A percentile compares a stretch with the other conserved stretches of the same genome.
Evolutionary conservation across 1,140 invertebrate species (phyloP).

Genomic region (Leucophenga varia): DNA sequence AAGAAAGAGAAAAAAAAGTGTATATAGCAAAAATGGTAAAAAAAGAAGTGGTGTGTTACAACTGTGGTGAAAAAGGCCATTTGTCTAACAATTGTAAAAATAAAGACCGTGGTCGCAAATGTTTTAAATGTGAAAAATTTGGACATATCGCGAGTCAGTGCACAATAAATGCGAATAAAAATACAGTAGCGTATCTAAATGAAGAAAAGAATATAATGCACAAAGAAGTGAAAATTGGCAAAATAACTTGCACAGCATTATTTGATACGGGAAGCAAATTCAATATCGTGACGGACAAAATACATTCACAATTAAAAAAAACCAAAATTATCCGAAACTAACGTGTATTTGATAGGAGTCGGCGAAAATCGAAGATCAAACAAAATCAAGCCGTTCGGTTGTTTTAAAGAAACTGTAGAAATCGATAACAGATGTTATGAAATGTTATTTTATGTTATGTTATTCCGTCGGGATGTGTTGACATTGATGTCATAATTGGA

Average conservation of each 20-base stretch:
- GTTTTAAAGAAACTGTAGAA: neutral
- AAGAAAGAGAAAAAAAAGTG: too few species aligned
- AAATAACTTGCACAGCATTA: constrained; percentile 2
- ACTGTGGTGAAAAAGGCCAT: neutral
- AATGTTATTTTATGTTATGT: neutral
- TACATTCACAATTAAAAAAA: neutral
- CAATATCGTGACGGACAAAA: neutral
- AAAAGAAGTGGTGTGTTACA: too few species aligned
- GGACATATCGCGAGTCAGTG: neutral
- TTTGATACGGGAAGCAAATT: constrained; percentile 3
- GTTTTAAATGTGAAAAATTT: too few species aligned
- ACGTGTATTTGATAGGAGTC: neutral
- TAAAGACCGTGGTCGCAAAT: neutral
- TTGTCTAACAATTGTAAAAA: neutral
- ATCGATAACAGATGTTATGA: neutral
- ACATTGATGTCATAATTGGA: neutral
- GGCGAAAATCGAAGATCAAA: neutral
- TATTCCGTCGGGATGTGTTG: neutral
- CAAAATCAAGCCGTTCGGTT: neutral
- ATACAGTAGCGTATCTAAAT: neutral
- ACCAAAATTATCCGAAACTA: neutral
- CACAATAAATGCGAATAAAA: neutral
- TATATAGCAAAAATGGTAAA: too few species aligned
- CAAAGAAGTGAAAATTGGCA: neutral
- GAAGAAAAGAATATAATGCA: neutral